Conservation (phyloP, 2,797 vertebrate genomes). For the Enteromius trimaculatus region DNA sequence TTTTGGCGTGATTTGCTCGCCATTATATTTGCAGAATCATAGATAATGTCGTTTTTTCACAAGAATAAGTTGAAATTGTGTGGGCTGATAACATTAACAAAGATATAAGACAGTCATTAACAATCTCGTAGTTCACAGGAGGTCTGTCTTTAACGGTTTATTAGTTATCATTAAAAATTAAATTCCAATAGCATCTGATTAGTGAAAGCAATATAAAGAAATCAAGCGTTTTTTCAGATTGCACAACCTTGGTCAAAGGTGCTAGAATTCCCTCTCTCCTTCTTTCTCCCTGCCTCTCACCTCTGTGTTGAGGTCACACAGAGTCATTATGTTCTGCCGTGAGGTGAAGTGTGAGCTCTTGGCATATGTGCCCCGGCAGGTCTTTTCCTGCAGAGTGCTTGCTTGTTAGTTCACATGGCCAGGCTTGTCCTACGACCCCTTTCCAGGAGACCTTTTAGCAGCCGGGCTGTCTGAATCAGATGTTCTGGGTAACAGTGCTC, state of each 20-base stretch:
- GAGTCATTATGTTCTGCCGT: slow-evolving; percentile 31
- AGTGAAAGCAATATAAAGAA: neutral
- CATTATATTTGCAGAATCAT: neutral
- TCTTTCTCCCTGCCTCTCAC: slow-evolving; percentile 10
- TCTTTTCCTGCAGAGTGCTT: slow-evolving; percentile 37
- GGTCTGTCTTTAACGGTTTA: neutral
- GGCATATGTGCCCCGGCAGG: slow-evolving; percentile 17
- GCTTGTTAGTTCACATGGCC: slow-evolving; percentile 46
- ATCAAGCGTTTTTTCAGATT: neutral
- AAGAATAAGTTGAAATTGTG: neutral
- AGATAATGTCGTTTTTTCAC: neutral
- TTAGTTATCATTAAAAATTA: neutral
- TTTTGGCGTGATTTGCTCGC: neutral
- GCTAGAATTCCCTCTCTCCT: neutral
- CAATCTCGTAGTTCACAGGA: neutral
- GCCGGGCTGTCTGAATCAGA: slow-evolving; percentile 7
- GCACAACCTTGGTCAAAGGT: neutral
- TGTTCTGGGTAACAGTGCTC: slow-evolving; percentile 39
- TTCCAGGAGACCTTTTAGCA: slow-evolving; percentile 35
- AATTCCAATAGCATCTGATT: neutral
- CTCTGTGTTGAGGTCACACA: slow-evolving; percentile 9
- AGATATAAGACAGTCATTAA: neutral
- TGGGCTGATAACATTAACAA: neutral
- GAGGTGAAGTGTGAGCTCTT: slow-evolving; percentile 28
- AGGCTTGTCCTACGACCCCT: slow-evolving; percentile 34